These are phyloP conservation scores for Leptodirus hochenwartii DNA, from an alignment of 2,888 invertebrate genomes.

Conservation along the genomic window DNA sequence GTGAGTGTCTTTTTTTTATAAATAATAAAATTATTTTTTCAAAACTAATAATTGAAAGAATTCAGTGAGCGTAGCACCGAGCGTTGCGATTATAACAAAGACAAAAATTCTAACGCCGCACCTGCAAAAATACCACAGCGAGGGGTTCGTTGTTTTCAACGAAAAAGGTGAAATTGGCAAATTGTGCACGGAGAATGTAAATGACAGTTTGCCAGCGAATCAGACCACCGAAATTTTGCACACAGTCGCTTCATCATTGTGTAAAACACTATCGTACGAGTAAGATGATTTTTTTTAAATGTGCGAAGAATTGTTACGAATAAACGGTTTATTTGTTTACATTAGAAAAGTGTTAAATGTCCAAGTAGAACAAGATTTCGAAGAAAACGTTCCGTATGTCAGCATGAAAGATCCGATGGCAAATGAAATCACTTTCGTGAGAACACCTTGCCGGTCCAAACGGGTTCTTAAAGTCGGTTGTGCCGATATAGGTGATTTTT, in stretches of 20 bases:
- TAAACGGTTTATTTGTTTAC: constrained; percentile 11
- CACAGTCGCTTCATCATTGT: constrained; percentile 61
- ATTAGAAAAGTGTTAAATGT: constrained; percentile 49
- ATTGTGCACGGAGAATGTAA: constrained; percentile 63
- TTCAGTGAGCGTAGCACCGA: constrained; percentile 58
- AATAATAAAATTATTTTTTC: not conserved
- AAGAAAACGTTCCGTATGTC: constrained; percentile 47
- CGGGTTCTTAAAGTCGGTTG: constrained; percentile 68
- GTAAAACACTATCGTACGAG: constrained; percentile 60
- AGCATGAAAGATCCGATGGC: constrained; percentile 68
- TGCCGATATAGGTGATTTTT: constrained; percentile 46
- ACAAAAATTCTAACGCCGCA: constrained; percentile 50
- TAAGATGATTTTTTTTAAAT: constrained; percentile 26
- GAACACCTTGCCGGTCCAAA: constrained; percentile 53
- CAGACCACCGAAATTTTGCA: constrained; percentile 28
- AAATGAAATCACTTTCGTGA: constrained; percentile 62
- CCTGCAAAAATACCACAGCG: constrained; percentile 46
- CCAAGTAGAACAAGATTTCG: constrained; percentile 43
- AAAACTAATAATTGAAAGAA: not conserved
- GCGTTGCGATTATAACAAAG: constrained; percentile 41
- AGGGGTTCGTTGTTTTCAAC: constrained; percentile 72
- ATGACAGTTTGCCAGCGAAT: constrained; percentile 34
- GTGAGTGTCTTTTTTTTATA: constrained; percentile 37
- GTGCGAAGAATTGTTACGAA: not conserved
- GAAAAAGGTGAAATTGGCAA: constrained; percentile 68